Evolutionary conservation across 2,113 vertebrate species (phyloP).

Genomic region (Stictonetta naevosa): DNA sequence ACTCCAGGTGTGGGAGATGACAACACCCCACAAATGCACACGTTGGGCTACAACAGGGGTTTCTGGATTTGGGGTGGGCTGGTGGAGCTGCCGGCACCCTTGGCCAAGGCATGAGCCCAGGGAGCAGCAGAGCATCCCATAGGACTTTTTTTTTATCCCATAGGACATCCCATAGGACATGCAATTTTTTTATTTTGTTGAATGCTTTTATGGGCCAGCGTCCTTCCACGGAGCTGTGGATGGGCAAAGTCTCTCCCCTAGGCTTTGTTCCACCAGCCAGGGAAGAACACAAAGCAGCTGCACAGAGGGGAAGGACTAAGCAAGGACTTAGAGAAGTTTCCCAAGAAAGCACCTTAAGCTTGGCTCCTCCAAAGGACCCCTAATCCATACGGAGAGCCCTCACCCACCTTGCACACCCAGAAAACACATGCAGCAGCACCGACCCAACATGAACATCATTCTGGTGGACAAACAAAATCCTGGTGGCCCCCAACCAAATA

Average conservation of each 20-base stretch:
- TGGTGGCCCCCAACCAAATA: rapidly evolving
- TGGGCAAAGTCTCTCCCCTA: background rate
- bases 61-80: background rate
- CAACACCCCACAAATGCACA: background rate
- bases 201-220: background rate
- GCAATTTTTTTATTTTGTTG: background rate
- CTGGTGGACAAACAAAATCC: too few relatives aligned
- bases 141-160: background rate
- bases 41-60: rapidly evolving
- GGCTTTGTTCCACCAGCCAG: background rate
- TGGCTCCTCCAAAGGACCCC: background rate
- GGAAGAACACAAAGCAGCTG: background rate
- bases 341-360: background rate
- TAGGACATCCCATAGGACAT: background rate
- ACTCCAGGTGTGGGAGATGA: background rate
- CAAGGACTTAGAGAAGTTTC: background rate
- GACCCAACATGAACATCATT: rapidly evolving
- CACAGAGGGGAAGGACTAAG: background rate
- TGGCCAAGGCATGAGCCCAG: rapidly evolving
- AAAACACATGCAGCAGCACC: background rate
- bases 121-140: background rate
- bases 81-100: background rate
- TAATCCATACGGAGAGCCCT: background rate
- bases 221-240: background rate
- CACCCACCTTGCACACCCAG: background rate